These are phyloP conservation scores for Apodemus sylvaticus DNA, from an alignment of 2,113 vertebrate genomes.

Conservation along the genomic window DNA sequence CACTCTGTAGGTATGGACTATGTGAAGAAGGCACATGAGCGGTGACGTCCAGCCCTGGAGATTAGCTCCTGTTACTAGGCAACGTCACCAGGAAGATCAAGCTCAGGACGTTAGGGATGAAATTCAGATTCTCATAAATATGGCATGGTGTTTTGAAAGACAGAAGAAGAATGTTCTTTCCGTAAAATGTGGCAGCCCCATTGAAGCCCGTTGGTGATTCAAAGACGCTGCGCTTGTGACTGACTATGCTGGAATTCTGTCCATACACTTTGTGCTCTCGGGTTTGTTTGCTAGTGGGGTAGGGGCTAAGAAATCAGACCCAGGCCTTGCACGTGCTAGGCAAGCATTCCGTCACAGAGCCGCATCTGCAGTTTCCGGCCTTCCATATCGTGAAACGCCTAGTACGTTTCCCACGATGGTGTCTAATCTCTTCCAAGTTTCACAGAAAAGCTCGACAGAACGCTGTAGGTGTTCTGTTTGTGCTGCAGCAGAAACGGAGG, in stretches of 20 bases:
- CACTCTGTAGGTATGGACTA: not conserved
- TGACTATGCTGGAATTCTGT: not conserved
- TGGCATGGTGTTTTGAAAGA: too few species aligned
- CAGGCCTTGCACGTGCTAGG: not conserved
- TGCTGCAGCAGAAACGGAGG: not conserved
- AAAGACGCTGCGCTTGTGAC: not conserved
- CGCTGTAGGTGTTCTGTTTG: not conserved
- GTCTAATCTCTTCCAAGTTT: not conserved
- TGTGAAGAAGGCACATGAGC: not conserved
- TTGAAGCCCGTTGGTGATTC: not conserved
- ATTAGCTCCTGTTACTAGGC: not conserved
- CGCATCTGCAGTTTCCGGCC: too few species aligned
- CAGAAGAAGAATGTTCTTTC: slow-evolving; percentile 42
- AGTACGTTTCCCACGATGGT: not conserved
- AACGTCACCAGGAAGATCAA: not conserved
- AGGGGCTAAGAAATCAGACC: not conserved
- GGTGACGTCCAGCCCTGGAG: not conserved
- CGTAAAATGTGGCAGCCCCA: not conserved
- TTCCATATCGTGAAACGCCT: not conserved
- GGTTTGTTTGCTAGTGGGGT: not conserved
- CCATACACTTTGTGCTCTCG: not conserved
- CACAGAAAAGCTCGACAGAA: not conserved
- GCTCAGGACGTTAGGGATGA: not conserved
- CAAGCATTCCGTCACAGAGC: too few species aligned
- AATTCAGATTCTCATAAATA: not conserved